Base-by-base conservation (phyloP, 2,797 vertebrate species). In the Fistularia tabacaria region DNA sequence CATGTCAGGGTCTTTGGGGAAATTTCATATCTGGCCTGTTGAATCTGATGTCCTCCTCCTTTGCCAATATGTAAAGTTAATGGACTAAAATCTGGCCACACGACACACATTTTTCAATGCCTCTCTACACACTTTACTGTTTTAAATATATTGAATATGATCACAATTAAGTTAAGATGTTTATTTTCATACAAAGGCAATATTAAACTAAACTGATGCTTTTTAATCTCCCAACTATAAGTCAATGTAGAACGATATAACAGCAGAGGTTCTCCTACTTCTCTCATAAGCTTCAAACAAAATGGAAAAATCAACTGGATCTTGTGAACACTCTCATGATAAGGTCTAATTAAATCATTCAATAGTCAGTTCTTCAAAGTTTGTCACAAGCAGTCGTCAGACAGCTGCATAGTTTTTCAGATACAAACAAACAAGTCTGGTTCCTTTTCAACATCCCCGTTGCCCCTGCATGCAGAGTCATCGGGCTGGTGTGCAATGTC, bases 391-490 rank as follows among this genome's bases (percentile, higher is more conserved):
- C 53, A 49, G 47, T 0, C 3, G 56, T 84, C 71, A 77, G 42
- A 69, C 52, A 15, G 12, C 64, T 64, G 46, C 59, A 44, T 68
- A 61, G 59, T 37, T 43, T 15, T 39, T 25, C 39, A 38, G 52
- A 14, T 61, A 46, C 43, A 50, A 64, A 67, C 52, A 39, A 52
- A 61, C 47, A 54, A 51, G 67, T 69, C 12, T 38, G 62, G 66
- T 57, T 51, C 66, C 44, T 68, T 65, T 70, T 62, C 75, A 73
- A 59, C 51, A 36, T 57, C 65, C 74, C 66, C 0, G 43, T 71
- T 47, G 66, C 64, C 68, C 47, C 39, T 3, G 55, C 59, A 46
- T 51, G 76, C 84, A 77, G 84, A 88, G 74, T 86, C 85, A 85
- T 67, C 41, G 3, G 46, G 60, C 69, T 48, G 49, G 36, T 51